Base-by-base conservation (phyloP, 2,888 invertebrate genomes). In the Drosophila leonis region DNA sequence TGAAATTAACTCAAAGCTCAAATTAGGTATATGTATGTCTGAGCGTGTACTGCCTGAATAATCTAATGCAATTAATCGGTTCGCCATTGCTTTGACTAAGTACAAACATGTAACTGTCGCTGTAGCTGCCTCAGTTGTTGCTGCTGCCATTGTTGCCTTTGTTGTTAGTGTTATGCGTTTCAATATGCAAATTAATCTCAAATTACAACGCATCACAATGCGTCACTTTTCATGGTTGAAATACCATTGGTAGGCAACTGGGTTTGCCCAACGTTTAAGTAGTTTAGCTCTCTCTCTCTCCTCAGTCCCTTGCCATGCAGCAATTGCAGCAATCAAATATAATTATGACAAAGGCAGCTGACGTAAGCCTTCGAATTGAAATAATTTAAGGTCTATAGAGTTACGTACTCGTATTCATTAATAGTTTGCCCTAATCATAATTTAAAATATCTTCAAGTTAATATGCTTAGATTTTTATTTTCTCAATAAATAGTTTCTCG, bases 21-120 rank as follows among this genome's bases (percentile, higher is more conserved):
- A 88, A 80, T 78, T 75, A 78, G 73, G 74, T 62, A n/a, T 5
- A 4, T 46, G n/a, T 33, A 44, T 41, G 55, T 67, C 29, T 52
- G 57, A 59, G 73, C 72, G 78, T 72, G 70, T 68, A 71, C 59
- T 55, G 68, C 49, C 63, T 67, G 76, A 66, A 75, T 85, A 90
- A 90, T 90, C 91, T 90, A 87, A 90, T 71, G 83, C 90, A 90
- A 90, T 90, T 90, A 90, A 90, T 90, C 90, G 91, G 83, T 77
- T 86, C 90, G 86, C 85, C 88, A 90, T 85, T 78, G 82, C 80
- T 82, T 77, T 82, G 72, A 79, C 75, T 57, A 80, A 88, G 76
- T 76, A 82, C 83, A 78, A 75, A 78, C 80, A 78, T 76, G 84
- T 72, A 77, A 71, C 65, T 76, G 69, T 66, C 61, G 61, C 39